Evolutionary conservation across 23 tunicate genomes (phyloP).

Genomic region (Clavelina lepadiformis): DNA sequence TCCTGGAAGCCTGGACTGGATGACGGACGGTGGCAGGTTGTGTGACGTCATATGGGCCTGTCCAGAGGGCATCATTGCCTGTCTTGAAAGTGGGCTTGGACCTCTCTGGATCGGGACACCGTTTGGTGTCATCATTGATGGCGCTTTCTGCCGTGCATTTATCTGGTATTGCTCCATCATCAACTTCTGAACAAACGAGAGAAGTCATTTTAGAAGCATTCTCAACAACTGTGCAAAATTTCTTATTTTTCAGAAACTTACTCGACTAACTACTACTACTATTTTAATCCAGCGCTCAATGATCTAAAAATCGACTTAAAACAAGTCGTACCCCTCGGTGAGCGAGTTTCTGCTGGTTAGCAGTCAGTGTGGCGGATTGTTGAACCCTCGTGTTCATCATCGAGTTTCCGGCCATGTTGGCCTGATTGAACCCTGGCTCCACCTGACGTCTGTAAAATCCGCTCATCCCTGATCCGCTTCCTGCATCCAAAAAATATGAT

Average conservation of each 20-base stretch:
- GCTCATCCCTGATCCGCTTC: not conserved
- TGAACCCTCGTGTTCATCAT: constrained; percentile 25
- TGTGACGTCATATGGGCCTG: constrained; percentile 1
- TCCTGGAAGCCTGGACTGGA: constrained; percentile 16
- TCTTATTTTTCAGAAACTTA: no score
- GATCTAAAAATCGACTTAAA: no score
- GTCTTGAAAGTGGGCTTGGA: constrained; percentile 41
- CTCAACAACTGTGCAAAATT: no score
- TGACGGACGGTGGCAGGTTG: constrained; percentile 1
- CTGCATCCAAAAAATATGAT: not conserved
- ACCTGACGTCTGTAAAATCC: not conserved
- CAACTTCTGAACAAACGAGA: constrained; percentile 37
- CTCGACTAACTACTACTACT: no score
- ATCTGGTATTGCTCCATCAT: constrained; percentile 43
- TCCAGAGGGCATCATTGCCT: not conserved
- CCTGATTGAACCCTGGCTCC: no score
- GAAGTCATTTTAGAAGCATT: no score
- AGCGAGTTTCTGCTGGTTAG: constrained; percentile 8
- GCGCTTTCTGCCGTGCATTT: constrained; percentile 7
- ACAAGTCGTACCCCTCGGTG: constrained; percentile 8
- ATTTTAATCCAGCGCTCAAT: no score
- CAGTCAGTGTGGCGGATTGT: constrained; percentile 3
- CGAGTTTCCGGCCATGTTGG: constrained; percentile 12
- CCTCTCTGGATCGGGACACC: constrained; percentile 33
- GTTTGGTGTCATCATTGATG: constrained; percentile 2